A percentile compares a stretch with the other conserved stretches of the same genome.
Evolutionary conservation across 2,888 invertebrate species (phyloP).

Genomic region (Thalpophila matura): DNA sequence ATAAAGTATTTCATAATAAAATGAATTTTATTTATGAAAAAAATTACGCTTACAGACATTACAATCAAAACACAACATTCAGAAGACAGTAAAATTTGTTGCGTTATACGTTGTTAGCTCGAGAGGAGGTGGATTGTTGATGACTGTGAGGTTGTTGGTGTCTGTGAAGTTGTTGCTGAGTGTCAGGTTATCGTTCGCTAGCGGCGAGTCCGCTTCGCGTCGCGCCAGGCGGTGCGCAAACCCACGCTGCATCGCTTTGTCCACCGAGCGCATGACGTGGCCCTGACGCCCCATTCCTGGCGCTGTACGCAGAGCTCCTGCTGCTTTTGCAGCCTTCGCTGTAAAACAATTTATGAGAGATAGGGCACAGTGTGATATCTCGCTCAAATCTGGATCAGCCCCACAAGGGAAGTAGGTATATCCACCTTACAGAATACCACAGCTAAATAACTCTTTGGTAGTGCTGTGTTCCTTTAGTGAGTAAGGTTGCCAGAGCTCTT

Average conservation of each 20-base stretch:
- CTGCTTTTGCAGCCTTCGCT: slow-evolving; percentile 76
- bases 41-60: slow-evolving; percentile 42
- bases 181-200: slow-evolving; percentile 57
- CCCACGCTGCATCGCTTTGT: slow-evolving; percentile 72
- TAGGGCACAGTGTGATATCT: too few species aligned
- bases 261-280: slow-evolving; percentile 73
- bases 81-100: slow-evolving; percentile 39
- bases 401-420: too few species aligned
- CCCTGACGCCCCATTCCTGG: slow-evolving; percentile 38
- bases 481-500: too few species aligned
- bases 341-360: slow-evolving; percentile 48
- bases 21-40: slow-evolving; percentile 41
- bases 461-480: too few species aligned
- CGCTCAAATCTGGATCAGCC: too few species aligned
- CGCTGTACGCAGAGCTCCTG: slow-evolving; percentile 71
- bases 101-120: slow-evolving; percentile 22
- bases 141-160: slow-evolving; percentile 13
- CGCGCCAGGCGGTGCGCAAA: slow-evolving; percentile 73
- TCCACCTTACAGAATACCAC: too few species aligned
- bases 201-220: slow-evolving; percentile 67
- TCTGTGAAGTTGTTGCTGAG: slow-evolving; percentile 2
- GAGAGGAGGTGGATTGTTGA: not conserved
- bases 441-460: too few species aligned
- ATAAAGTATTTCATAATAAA: slow-evolving; percentile 44
- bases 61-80: slow-evolving; percentile 16